Conservation (phyloP, 2,113 vertebrate species). For the Corydoras maculifer region DNA sequence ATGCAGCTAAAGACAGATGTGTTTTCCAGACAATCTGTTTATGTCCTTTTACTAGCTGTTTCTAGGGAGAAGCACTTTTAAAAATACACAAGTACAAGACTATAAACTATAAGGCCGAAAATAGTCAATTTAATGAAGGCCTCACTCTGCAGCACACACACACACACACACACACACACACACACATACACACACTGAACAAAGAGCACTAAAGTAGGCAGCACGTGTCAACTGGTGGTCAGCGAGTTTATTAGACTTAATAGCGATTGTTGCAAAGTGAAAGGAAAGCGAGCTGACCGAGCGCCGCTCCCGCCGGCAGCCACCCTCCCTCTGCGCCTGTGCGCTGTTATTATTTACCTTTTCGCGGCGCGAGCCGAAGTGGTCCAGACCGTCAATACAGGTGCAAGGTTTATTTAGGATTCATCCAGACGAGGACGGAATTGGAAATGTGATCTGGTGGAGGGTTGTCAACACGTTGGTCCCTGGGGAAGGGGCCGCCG, state of each 20-base stretch:
- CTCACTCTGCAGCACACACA: constrained; percentile 45
- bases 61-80: constrained; percentile 50
- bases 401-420: constrained; percentile 34
- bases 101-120: constrained; percentile 51
- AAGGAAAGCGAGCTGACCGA: background rate
- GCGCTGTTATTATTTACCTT: constrained; percentile 46
- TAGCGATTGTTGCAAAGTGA: constrained; percentile 33
- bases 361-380: constrained; percentile 34
- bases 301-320: background rate
- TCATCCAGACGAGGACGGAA: constrained; percentile 44
- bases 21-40: constrained; percentile 56
- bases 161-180: constrained; percentile 41
- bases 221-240: constrained; percentile 34
- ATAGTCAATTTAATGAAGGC: constrained; percentile 53
- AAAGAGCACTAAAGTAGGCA: constrained; percentile 24
- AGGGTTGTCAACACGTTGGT: constrained; percentile 45
- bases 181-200: constrained; percentile 11
- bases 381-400: constrained; percentile 50
- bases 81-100: constrained; percentile 55
- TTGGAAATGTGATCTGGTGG: constrained; percentile 38
- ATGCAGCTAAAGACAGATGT: constrained; percentile 46
- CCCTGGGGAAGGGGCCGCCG: constrained; percentile 23
- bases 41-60: constrained; percentile 59
- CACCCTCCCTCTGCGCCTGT: background rate
- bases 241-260: constrained; percentile 30